Base-by-base conservation (phyloP, 2,113 vertebrate species). In the Sarotherodon lohbergeri region DNA sequence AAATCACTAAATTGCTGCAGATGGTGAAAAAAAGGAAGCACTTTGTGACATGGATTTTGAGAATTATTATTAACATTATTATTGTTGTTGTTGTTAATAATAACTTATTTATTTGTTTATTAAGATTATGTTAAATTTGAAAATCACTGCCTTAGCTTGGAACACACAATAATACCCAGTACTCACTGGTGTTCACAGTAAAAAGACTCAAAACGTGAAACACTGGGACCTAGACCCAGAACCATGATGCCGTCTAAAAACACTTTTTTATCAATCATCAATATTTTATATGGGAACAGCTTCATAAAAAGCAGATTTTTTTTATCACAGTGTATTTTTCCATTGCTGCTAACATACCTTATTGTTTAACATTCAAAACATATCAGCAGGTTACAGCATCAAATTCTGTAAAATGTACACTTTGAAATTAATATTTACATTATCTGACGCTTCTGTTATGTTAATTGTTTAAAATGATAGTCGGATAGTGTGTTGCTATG, bases 351-450 rank as follows among this genome's bases (percentile, higher is more conserved):
- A 59, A 59, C 13, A 17, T 59, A 9, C 27, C 29, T 16, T 63
- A 19, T 63, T 34, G 59, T 36, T 63, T 36, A 63, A n/a, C 5
- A 3, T 36, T 36, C 32, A 36, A 63, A 63, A 63, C 16, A 36
- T 36, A 63, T 36, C 59, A 63, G 32, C 9, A 63, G 0, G 29
- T 19, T 34, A 34, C 29, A 19, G 59, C 32, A 63, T 63, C 59
- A 36, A 63, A 36, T n/a, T 0, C 27, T 0, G 0, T 59, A 19
- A 10, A 11, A 63, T 19, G 9, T 32, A 63, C 29, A 3, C 16
- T 63, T 63, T 63, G 9, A 17, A 63, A 63, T 63, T 63, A 63
- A 19, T 0, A 36, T 63, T 19, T 36, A 32, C 59, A 36, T 11
- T 34, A 63, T 63, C 9, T 36, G 32, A 11, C 2, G 5, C 59